Base-by-base conservation (phyloP, 2,797 vertebrate species). In the Coracias cyanogaster region DNA sequence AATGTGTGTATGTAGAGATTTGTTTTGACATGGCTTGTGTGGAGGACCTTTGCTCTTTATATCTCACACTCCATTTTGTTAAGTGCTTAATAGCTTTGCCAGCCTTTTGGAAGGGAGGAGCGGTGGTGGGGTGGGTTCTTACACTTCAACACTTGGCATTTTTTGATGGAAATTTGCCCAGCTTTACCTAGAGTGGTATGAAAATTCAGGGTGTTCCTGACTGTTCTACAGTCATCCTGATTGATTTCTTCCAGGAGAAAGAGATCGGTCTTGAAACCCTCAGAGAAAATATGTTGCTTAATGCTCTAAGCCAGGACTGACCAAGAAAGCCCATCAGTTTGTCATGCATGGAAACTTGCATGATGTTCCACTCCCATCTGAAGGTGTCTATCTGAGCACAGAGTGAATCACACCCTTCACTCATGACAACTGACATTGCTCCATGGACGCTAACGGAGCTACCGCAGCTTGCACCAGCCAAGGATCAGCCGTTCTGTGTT, bases 1-100 rank as follows among this genome's bases (percentile, higher is more conserved):
- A 90, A 91, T 55, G 57, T 96, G 83, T 82, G 94, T 97, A 89
- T 82, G 82, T 82, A 90, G 92, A 93, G 31, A 72, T 96, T 94
- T 62, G 21, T 93, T 81, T 94, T 94, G 70, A 95, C 82, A 87
- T 71, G 84, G 72, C 86, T 95, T 81, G 71, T 93, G 89, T 78
- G 64, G 83, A 94, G 78, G 35, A 90, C 64, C 86, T 93, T 94
- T 78, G 71, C 90, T 95, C 85, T 60, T 96, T 67, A 95, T 90
- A 89, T 93, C 91, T 95, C 79, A 87, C 73, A 64, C 65, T 87
- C 55, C 18, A 43, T 95, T 94, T 96, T 96, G 52, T 49, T 55
- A 93, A 86, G 86, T 51, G 86, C 91, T 94, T 85, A 60, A 85
- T 78, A 87, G 69, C n/a, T 93, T 87, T 93, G 57, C n/a, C 67